phyloP scores from a whole-genome alignment of 35 echinoderm and acorn worm genomes.

The Hemicentrotus pulcherrimus region DNA sequence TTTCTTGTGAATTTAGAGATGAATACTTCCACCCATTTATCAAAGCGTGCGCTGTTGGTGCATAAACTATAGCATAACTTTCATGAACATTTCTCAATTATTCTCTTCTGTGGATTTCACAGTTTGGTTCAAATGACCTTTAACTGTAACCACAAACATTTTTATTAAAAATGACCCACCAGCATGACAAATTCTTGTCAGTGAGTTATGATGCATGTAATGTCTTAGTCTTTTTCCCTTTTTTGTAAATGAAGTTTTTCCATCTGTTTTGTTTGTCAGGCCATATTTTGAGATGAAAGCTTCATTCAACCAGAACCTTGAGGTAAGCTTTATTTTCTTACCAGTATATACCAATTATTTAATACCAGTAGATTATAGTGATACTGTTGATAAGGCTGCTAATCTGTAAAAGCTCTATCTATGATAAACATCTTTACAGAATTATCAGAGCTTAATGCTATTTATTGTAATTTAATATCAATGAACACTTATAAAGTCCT shows the following conservation, averaged over 20 bases:
- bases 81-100: no score
- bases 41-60: no score
- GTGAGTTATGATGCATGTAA: no score
- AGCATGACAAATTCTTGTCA: no score
- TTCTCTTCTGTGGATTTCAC: no score
- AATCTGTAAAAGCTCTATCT: not conserved
- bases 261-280: slow-evolving; percentile 16
- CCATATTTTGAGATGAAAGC: slow-evolving; percentile 91
- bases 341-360: not conserved
- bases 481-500: not conserved
- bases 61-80: no score
- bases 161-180: no score
- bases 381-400: not conserved
- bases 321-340: slow-evolving; percentile 64
- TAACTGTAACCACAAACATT: no score
- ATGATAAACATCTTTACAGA: not conserved
- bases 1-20: no score
- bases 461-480: not conserved
- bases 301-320: slow-evolving; percentile 77
- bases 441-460: not conserved
- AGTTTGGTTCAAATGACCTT: no score
- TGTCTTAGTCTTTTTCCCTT: no score
- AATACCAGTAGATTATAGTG: not conserved
- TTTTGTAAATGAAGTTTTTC: not conserved
- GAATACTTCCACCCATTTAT: no score